A percentile compares a stretch with the other conserved stretches of the same genome.
Conservation (phyloP, 2,113 vertebrate genomes). For the Anguilla japonica region DNA sequence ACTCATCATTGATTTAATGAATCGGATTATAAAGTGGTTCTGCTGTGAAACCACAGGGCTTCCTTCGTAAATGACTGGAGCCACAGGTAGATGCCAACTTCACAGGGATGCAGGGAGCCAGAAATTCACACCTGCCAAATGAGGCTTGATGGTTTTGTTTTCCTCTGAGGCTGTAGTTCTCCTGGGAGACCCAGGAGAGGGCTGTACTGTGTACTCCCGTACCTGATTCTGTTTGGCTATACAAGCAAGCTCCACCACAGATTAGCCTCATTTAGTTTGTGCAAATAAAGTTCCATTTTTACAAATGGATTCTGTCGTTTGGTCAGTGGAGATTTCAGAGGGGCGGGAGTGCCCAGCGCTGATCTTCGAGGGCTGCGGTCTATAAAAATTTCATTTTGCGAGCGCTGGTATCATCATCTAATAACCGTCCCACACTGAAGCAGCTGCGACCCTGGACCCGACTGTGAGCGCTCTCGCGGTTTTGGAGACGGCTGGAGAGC, state of each 20-base stretch:
- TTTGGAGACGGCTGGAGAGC: not conserved
- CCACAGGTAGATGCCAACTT: not conserved
- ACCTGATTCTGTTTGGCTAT: constrained; percentile 17
- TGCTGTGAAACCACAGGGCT: not conserved
- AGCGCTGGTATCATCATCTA: not conserved
- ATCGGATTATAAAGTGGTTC: not conserved
- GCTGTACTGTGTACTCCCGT: not conserved
- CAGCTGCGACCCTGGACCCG: not conserved
- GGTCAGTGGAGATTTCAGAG: not conserved
- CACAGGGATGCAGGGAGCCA: not conserved
- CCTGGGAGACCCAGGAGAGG: not conserved
- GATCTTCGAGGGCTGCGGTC: not conserved
- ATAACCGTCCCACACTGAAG: not conserved
- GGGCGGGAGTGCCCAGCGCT: not conserved
- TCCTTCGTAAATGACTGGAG: not conserved
- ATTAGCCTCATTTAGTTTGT: constrained; percentile 14
- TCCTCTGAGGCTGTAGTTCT: not conserved
- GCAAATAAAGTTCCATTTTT: not conserved
- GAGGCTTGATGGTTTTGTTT: not conserved
- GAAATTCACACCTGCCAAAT: constrained; percentile 3
- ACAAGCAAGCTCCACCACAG: constrained; percentile 14
- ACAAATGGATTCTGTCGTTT: constrained; percentile 18
- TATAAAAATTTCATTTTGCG: not conserved
- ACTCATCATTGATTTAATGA: not conserved
- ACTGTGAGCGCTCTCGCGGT: not conserved